A percentile compares a stretch with the other conserved stretches of the same genome.
Conservation (phyloP, 2,888 invertebrate genomes). For the Operophtera brumata region DNA sequence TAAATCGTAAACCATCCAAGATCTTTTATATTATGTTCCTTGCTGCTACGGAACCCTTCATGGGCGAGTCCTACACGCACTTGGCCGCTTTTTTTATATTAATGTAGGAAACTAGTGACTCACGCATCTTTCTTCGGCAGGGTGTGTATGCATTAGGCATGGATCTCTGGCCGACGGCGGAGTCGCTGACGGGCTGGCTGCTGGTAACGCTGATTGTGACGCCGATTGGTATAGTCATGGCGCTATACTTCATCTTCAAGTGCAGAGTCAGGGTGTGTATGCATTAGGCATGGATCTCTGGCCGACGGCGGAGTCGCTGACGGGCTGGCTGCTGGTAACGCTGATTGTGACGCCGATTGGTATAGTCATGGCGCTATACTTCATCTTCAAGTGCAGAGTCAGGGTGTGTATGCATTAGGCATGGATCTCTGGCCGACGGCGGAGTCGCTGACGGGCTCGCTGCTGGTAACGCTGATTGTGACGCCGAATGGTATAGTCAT, state of each 20-base stretch:
- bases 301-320: slow-evolving; percentile 38
- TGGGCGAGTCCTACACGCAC: too few relatives aligned
- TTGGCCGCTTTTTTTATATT: too few relatives aligned
- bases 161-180: slow-evolving; percentile 37
- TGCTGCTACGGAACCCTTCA: too few relatives aligned
- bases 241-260: slow-evolving; percentile 61
- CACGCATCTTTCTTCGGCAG: too few relatives aligned
- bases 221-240: slow-evolving; percentile 48
- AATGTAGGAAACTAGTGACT: too few relatives aligned
- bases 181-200: slow-evolving; percentile 53
- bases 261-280: slow-evolving; percentile 64
- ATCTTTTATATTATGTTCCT: too few relatives aligned
- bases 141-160: slow-evolving; percentile 44
- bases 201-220: slow-evolving; percentile 43
- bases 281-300: slow-evolving; percentile 40
- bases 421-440: slow-evolving; percentile 37
- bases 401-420: slow-evolving; percentile 50
- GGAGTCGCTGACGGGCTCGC: slow-evolving; percentile 53
- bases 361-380: slow-evolving; percentile 48
- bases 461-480: slow-evolving; percentile 43
- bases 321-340: slow-evolving; percentile 53
- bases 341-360: slow-evolving; percentile 48
- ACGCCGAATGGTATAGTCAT: slow-evolving; percentile 49
- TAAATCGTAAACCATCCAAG: too few relatives aligned
- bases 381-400: slow-evolving; percentile 67